Evolutionary conservation across 2,797 vertebrate genomes (phyloP).

Genomic region (Microctenopoma lineatum): DNA sequence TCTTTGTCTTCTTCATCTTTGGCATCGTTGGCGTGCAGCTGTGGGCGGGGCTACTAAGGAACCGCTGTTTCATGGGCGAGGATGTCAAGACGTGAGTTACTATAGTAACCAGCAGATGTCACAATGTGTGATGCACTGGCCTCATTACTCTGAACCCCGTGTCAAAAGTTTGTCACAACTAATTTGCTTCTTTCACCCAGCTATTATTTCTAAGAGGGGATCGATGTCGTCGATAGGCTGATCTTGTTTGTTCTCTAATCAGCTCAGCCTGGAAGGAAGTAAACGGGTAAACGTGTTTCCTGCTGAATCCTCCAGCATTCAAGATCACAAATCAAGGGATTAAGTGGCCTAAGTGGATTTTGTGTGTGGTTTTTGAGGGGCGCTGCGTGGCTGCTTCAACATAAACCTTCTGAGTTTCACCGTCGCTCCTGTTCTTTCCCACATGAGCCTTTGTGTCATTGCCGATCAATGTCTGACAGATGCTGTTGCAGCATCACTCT

Average conservation of each 20-base stretch:
- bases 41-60: constrained; percentile 95
- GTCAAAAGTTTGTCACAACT: constrained; percentile 51
- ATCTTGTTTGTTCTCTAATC: constrained; percentile 54
- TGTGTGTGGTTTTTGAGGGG: constrained; percentile 10
- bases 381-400: constrained; percentile 11
- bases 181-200: constrained; percentile 37
- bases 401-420: constrained; percentile 26
- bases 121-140: constrained; percentile 6
- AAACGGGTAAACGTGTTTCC: constrained; percentile 26
- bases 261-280: constrained; percentile 17
- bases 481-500: constrained; percentile 20
- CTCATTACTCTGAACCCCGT: constrained; percentile 37
- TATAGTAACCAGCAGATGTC: constrained; percentile 50
- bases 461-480: constrained; percentile 26
- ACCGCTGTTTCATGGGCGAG: constrained; percentile 94
- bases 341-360: constrained; percentile 32
- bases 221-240: constrained; percentile 42
- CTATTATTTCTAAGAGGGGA: constrained; percentile 49
- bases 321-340: constrained; percentile 47
- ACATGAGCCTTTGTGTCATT: constrained; percentile 24
- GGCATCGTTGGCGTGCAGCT: constrained; percentile 96
- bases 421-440: constrained; percentile 12
- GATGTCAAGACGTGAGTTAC: constrained; percentile 87
- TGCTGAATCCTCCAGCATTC: constrained; percentile 21
- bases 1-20: constrained; percentile 99